Conservation (phyloP, 2,888 invertebrate species). For the Aelia acuminata region DNA sequence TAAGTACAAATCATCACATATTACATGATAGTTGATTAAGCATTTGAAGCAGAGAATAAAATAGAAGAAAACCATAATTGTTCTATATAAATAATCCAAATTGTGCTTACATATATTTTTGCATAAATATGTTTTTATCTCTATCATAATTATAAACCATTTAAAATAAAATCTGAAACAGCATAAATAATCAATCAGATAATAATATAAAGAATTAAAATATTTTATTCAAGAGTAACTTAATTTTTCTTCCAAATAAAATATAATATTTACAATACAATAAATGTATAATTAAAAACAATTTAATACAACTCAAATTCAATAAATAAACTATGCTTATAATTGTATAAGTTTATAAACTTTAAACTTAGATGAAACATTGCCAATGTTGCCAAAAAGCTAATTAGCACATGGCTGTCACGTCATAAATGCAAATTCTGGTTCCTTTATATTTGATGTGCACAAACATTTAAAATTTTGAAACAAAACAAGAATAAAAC, state of each 20-base stretch:
- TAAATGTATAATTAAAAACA: slow-evolving; percentile 52
- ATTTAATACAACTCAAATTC: slow-evolving; percentile 52
- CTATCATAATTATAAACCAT: slow-evolving; percentile 43
- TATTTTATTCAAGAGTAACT: slow-evolving; percentile 20
- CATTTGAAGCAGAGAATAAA: slow-evolving; percentile 40
- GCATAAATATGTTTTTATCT: slow-evolving; percentile 45
- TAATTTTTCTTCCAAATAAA: slow-evolving; percentile 41
- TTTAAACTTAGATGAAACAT: slow-evolving; percentile 34
- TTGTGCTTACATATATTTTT: slow-evolving; percentile 41
- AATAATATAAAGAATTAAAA: slow-evolving; percentile 41
- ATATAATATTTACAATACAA: slow-evolving; percentile 58
- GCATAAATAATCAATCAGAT: slow-evolving; percentile 33
- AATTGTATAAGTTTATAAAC: slow-evolving; percentile 52
- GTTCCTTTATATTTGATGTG: slow-evolving; percentile 55
- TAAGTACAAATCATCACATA: slow-evolving; percentile 50
- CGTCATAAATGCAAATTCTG: slow-evolving; percentile 61
- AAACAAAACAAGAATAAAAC: slow-evolving; percentile 53
- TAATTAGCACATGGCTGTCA: slow-evolving; percentile 58
- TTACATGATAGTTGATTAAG: slow-evolving; percentile 42
- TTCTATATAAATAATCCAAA: slow-evolving; percentile 39
- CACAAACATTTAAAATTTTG: slow-evolving; percentile 48
- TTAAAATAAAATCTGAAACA: slow-evolving; percentile 48
- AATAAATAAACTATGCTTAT: slow-evolving; percentile 48
- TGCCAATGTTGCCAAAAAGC: slow-evolving; percentile 55
- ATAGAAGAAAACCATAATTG: slow-evolving; percentile 43